Percentiles rank a stretch among this genome's conserved stretches.
These are phyloP conservation scores for Anas platyrhynchos DNA, from an alignment of 2,113 vertebrate genomes.

Conservation along the genomic window DNA sequence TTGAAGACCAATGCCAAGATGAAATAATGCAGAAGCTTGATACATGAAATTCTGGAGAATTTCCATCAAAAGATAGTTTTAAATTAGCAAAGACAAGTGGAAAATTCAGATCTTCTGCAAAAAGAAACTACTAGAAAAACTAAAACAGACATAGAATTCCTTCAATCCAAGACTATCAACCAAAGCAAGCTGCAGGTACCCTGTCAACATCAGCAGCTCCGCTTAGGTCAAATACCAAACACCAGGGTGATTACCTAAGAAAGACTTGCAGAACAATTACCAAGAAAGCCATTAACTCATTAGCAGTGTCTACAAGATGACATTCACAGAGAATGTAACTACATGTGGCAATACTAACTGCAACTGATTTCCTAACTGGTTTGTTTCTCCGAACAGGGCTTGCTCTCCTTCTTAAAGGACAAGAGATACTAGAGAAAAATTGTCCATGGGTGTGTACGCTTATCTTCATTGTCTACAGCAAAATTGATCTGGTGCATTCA, in stretches of 20 bases:
- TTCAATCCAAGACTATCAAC: neutral
- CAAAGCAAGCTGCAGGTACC: neutral
- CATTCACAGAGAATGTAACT: neutral
- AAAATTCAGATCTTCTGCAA: neutral
- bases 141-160: neutral
- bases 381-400: neutral
- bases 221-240: neutral
- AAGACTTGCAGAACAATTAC: neutral
- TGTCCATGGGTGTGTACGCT: rapidly evolving
- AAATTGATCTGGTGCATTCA: neutral
- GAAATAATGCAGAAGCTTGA: neutral
- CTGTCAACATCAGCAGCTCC: neutral
- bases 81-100: neutral
- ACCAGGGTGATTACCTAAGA: neutral
- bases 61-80: neutral
- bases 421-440: neutral
- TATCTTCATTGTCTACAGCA: neutral
- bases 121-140: neutral
- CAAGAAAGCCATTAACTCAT: neutral
- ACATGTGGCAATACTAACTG: neutral
- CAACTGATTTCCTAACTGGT: neutral
- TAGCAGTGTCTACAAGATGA: neutral
- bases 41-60: neutral
- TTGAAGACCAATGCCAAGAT: neutral
- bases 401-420: neutral